Evolutionary conservation across 2,797 vertebrate species (phyloP).

Genomic region (Hybognathus amarus): DNA sequence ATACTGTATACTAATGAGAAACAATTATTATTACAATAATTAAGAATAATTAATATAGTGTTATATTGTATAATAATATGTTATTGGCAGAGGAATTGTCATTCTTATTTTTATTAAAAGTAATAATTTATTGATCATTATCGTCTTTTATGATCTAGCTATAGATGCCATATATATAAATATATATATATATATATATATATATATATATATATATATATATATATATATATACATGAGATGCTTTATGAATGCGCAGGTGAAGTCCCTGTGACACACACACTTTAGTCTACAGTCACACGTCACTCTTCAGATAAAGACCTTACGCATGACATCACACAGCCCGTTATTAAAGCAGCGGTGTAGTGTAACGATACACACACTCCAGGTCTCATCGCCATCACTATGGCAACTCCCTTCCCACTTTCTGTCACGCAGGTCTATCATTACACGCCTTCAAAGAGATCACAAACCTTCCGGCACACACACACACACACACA

Average conservation of each 20-base stretch:
- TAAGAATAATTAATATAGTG: neutral
- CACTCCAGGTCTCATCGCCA: slow-evolving; percentile 16
- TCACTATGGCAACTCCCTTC: slow-evolving; percentile 43
- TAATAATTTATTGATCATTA: neutral
- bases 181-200: no score
- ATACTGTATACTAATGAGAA: no score
- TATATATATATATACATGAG: no score
- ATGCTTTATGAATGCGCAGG: no score
- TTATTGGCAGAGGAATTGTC: neutral
- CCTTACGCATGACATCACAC: neutral
- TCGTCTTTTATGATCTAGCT: neutral
- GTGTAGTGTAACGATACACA: slow-evolving; percentile 8
- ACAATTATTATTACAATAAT: neutral
- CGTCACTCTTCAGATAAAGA: neutral
- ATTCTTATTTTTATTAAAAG: neutral
- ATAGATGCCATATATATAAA: neutral
- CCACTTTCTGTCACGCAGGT: neutral
- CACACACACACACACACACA: no score
- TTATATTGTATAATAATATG: neutral
- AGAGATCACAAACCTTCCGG: neutral
- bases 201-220: no score
- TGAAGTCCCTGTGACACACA: neutral
- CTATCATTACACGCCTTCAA: neutral
- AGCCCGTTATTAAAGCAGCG: slow-evolving; percentile 11
- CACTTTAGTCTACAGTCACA: neutral